phyloP scores from a whole-genome alignment of 2,113 vertebrate genomes.

The Amblyornis subalaris region DNA sequence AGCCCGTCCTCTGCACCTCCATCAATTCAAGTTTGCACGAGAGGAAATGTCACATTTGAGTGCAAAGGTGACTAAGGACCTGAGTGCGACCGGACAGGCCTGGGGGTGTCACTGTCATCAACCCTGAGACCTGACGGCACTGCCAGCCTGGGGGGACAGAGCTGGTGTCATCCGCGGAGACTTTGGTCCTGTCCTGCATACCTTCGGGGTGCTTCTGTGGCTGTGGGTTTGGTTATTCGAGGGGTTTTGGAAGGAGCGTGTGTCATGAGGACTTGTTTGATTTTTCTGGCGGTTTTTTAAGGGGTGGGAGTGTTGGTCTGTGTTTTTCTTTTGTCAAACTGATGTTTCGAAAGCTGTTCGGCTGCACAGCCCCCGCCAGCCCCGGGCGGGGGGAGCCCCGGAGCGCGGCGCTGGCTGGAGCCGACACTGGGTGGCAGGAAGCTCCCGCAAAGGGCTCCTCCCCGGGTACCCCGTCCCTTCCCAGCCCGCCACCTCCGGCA shows the following conservation, averaged over 20 bases:
- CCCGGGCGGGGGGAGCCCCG: not conserved
- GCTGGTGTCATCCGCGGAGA: not conserved
- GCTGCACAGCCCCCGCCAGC: not conserved
- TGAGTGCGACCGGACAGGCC: not conserved
- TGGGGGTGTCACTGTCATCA: not conserved
- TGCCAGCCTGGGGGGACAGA: rapidly evolving
- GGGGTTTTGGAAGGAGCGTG: not conserved
- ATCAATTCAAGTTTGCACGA: not conserved
- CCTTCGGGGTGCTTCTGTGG: rapidly evolving
- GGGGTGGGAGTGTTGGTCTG: too few species aligned
- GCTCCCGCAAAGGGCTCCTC: not conserved
- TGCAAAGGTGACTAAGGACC: not conserved
- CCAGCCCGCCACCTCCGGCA: not conserved
- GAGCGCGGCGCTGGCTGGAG: not conserved
- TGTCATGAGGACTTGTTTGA: not conserved
- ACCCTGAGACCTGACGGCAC: not conserved
- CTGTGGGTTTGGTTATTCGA: too few species aligned
- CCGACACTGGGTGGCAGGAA: slow-evolving; percentile 14
- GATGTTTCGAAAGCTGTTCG: not conserved
- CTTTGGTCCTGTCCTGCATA: not conserved
- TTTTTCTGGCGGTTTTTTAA: not conserved
- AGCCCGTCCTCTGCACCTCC: not conserved
- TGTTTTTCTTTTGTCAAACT: not conserved
- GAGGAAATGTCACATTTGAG: not conserved
- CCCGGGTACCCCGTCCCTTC: not conserved